Percentiles rank a stretch among this genome's conserved stretches.
Evolutionary conservation across 2,113 vertebrate genomes (phyloP).

Genomic region (Microtus montanus): DNA sequence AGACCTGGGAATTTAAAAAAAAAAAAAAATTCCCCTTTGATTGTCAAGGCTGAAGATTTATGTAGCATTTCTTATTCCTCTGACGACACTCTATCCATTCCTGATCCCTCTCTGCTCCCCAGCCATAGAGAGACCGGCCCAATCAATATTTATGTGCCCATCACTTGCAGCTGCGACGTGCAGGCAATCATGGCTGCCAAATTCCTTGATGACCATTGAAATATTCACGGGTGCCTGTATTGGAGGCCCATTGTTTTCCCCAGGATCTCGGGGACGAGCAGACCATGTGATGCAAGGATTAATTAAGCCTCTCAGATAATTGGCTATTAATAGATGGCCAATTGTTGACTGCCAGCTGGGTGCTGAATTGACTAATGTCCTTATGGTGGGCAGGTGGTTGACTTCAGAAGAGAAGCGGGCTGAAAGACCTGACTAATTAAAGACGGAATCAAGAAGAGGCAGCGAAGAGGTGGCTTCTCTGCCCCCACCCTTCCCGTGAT

Average conservation of each 20-base stretch:
- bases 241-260: conserved; percentile 69
- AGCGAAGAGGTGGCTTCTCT: neutral
- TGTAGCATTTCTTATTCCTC: conserved; percentile 35
- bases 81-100: conserved; percentile 40
- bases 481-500: neutral
- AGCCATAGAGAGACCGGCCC: conserved; percentile 43
- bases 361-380: conserved; percentile 41
- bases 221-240: conserved; percentile 65
- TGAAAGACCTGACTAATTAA: conserved; percentile 34
- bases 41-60: conserved; percentile 43
- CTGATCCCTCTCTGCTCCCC: neutral
- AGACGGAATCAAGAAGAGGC: conserved; percentile 5
- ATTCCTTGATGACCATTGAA: conserved; percentile 71
- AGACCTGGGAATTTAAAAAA: neutral
- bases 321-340: conserved; percentile 72
- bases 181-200: conserved; percentile 51
- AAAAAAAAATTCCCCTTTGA: neutral
- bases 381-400: conserved; percentile 61
- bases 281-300: conserved; percentile 55
- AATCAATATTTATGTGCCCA: conserved; percentile 77
- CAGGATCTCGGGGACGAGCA: conserved; percentile 35
- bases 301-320: conserved; percentile 76
- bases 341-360: conserved; percentile 73
- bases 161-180: conserved; percentile 68
- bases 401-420: conserved; percentile 23